A percentile compares a stretch with the other conserved stretches of the same genome.
These are phyloP conservation scores for Synanthedon tipuliformis DNA, from an alignment of 2,888 invertebrate species.

Conservation along the genomic window DNA sequence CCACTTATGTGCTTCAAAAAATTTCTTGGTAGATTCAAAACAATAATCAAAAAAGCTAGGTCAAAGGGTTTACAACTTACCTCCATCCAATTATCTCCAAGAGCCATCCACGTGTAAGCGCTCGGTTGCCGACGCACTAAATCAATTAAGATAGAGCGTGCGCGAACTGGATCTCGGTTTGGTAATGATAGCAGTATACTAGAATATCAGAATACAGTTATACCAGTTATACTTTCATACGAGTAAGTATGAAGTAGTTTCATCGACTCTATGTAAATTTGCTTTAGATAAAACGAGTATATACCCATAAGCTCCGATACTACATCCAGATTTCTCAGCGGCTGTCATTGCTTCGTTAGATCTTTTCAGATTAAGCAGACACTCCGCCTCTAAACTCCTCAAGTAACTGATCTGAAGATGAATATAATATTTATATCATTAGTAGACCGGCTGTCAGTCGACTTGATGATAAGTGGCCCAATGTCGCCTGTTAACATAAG, in stretches of 20 bases:
- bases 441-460: no score
- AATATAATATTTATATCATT: no score
- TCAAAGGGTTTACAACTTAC: constrained; percentile 13
- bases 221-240: no score
- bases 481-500: no score
- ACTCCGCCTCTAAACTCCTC: constrained; percentile 44
- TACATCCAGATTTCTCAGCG: constrained; percentile 30
- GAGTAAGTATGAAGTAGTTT: background rate
- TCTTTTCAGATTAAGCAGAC: constrained; percentile 32
- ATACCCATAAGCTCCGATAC: constrained; percentile 31
- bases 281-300: background rate
- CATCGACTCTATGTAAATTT: background rate
- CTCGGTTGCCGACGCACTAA: constrained; percentile 43
- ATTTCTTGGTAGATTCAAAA: no score
- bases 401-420: constrained; percentile 33
- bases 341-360: constrained; percentile 19
- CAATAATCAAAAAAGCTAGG: no score
- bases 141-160: constrained; percentile 31
- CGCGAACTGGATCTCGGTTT: constrained; percentile 20
- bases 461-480: no score
- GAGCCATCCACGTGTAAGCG: constrained; percentile 51
- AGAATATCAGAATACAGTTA: background rate
- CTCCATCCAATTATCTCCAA: constrained; percentile 42
- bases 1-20: no score
- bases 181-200: constrained; percentile 40